A percentile compares a stretch with the other conserved stretches of the same genome.
Evolutionary conservation across 2,888 invertebrate genomes (phyloP).

Genomic region (Crematogaster levior): DNA sequence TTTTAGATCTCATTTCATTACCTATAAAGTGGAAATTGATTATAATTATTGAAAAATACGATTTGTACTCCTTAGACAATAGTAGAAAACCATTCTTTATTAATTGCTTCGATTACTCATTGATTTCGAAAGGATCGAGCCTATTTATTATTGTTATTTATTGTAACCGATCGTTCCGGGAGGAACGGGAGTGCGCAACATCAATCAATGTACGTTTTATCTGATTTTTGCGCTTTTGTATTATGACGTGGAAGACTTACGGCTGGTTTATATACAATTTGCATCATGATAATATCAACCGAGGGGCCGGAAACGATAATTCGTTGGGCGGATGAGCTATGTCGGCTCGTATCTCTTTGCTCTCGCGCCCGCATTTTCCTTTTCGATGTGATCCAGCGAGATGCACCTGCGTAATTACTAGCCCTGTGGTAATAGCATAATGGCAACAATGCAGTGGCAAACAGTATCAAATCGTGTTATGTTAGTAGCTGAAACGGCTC

Average conservation of each 20-base stretch:
- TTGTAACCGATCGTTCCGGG: constrained; percentile 35
- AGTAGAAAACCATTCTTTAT: constrained; percentile 12
- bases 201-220: constrained; percentile 45
- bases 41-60: background rate
- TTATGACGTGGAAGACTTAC: constrained; percentile 56
- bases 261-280: constrained; percentile 68
- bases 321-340: constrained; percentile 68
- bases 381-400: constrained; percentile 49
- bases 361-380: constrained; percentile 54
- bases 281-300: constrained; percentile 74
- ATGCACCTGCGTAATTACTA: constrained; percentile 59
- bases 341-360: constrained; percentile 63
- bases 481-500: background rate
- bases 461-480: constrained; percentile 38
- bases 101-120: constrained; percentile 41
- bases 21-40: background rate
- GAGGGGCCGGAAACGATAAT: constrained; percentile 74
- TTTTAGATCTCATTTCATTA: background rate
- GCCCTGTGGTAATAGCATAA: constrained; percentile 46
- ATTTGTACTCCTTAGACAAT: background rate
- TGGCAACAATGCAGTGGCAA: constrained; percentile 55
- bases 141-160: constrained; percentile 52
- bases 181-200: constrained; percentile 25
- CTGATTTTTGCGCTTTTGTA: constrained; percentile 48
- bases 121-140: constrained; percentile 21